Evolutionary conservation across 2,113 vertebrate species (phyloP).

Genomic region (Megaleporinus macrocephalus): DNA sequence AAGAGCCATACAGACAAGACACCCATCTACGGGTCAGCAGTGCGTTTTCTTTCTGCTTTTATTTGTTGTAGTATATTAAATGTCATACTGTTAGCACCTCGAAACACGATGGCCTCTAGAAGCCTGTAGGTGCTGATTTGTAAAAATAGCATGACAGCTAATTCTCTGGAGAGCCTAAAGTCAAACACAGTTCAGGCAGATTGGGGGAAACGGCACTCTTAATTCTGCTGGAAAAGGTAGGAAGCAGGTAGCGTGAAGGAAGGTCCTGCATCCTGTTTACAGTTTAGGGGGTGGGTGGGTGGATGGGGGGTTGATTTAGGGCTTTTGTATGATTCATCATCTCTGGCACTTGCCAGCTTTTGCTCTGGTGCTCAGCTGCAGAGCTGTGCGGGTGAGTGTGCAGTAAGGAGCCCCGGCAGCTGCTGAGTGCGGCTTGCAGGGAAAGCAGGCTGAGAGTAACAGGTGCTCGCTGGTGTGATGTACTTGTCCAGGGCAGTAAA

Average conservation of each 20-base stretch:
- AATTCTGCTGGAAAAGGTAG: not conserved
- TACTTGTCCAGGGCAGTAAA: not conserved
- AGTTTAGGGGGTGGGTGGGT: not conserved
- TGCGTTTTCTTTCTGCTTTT: not conserved
- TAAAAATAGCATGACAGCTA: slow-evolving; percentile 33
- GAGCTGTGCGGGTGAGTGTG: not conserved
- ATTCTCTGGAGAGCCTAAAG: slow-evolving; percentile 16
- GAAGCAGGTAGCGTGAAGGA: not conserved
- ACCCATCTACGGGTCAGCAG: not conserved
- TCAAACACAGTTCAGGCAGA: not conserved
- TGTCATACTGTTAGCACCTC: not conserved
- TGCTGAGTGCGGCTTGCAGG: not conserved
- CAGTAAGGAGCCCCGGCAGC: not conserved
- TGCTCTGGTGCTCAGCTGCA: not conserved
- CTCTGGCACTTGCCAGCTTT: not conserved
- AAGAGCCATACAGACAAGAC: not conserved
- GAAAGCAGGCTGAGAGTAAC: slow-evolving; percentile 36
- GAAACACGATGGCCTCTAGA: not conserved
- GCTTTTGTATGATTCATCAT: not conserved
- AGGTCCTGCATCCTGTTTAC: not conserved
- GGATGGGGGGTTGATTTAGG: not conserved
- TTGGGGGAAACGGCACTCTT: not conserved
- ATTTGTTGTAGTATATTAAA: not conserved
- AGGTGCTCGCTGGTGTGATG: slow-evolving; percentile 52
- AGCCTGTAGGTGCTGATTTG: slow-evolving; percentile 33